Evolutionary conservation across 2,113 vertebrate genomes (phyloP), one percentile per base, ranked within the genome.

Genomic region (Anser cygnoides): DNA sequence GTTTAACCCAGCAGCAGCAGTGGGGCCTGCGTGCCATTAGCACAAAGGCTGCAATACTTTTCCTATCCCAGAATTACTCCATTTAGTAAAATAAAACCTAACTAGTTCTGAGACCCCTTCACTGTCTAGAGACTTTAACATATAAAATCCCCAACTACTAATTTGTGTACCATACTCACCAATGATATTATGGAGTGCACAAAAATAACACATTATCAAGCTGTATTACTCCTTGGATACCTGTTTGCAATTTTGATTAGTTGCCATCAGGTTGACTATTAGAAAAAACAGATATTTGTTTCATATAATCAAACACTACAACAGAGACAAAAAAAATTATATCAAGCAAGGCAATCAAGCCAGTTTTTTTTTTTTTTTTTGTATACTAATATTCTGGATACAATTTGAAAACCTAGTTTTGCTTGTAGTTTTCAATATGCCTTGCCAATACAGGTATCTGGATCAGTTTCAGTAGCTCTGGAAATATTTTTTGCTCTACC

Each of bases 401-500:
- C 44, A 62, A 3, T 26, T 88, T 85, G 43, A 58, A 80, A 71
- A 94, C 31, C 35, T 9, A 39, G 50, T 82, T 79, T 41, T 17
- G n/a, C 35, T 79, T 87, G 87, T 74, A 49, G 57, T 76, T 77
- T 94, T 81, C 86, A 81, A 6, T 16, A 10, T 46, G 73, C 83
- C 70, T 91, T 35, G 58, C 73, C 78, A 94, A 89, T 75, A 2
- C n/a, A 80, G 63, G 92, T 80, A 68, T 13, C 87, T 22, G 59
- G 59, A 74, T 76, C 22, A 0, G 22, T 76, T 49, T 63, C 70
- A 81, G 61, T 35, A 82, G 59, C 86, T 90, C 77, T 71, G 6
- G n/a, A 96, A 88, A 93, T 83, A 85, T 63, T 97, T 84, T 97
- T 96, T 94, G 88, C 96, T 96, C 98, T 98, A 93, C 95, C 90